phyloP scores from a whole-genome alignment of 1,140 invertebrate genomes.

The Magallana angulata region DNA sequence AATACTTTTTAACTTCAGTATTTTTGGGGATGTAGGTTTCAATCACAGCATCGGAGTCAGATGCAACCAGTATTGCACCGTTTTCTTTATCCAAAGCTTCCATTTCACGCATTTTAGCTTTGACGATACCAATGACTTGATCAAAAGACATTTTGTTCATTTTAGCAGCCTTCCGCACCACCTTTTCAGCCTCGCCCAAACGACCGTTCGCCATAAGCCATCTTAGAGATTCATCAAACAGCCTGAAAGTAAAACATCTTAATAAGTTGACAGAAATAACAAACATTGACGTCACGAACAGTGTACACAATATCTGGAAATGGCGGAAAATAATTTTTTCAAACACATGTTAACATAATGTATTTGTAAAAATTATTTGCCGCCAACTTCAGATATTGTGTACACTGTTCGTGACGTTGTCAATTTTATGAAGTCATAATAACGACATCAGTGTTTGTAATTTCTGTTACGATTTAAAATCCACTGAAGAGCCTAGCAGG shows the following conservation, averaged over 20 bases:
- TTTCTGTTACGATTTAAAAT: no score
- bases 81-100: conserved; percentile 63
- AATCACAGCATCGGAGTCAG: background rate
- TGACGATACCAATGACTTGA: conserved; percentile 26
- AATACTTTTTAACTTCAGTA: conserved; percentile 48
- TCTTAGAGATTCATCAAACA: conserved; percentile 70
- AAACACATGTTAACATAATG: no score
- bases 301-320: no score
- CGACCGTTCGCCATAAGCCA: conserved; percentile 70
- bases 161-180: conserved; percentile 67
- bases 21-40: background rate
- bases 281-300: no score
- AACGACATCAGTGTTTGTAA: no score
- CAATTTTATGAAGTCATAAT: no score
- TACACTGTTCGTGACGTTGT: no score
- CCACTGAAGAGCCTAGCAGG: no score
- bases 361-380: no score
- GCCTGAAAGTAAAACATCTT: conserved; percentile 38
- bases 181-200: conserved; percentile 60
- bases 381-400: no score
- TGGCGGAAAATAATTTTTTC: no score
- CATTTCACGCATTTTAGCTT: conserved; percentile 35
- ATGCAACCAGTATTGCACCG: conserved; percentile 56
- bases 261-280: no score
- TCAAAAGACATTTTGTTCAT: conserved; percentile 60